phyloP scores from a whole-genome alignment of 2,797 vertebrate genomes.

The Coilia nasus region DNA sequence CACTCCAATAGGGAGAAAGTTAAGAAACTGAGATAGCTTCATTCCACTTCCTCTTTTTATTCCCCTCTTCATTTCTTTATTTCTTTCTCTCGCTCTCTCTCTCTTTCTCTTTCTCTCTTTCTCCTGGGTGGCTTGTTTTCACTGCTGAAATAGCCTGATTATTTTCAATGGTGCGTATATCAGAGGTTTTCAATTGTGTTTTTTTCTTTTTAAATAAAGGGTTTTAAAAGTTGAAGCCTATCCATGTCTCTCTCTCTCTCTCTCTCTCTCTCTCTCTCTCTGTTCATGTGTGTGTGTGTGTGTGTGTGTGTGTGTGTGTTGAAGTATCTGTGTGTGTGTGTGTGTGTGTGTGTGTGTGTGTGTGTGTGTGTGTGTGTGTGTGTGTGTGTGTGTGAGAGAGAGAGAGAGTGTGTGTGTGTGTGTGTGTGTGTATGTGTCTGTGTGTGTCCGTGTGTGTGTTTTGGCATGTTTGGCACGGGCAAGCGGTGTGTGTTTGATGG shows the following conservation, averaged over 20 bases:
- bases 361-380: too few relatives aligned
- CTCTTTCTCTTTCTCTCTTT: background rate
- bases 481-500: background rate
- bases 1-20: background rate
- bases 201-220: background rate
- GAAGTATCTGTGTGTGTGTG: too few relatives aligned
- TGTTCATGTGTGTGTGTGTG: too few relatives aligned
- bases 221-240: too few relatives aligned
- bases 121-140: background rate
- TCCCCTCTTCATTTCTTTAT: background rate
- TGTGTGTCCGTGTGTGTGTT: background rate
- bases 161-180: background rate
- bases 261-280: too few relatives aligned
- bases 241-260: too few relatives aligned
- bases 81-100: background rate
- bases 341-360: too few relatives aligned
- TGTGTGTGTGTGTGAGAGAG: background rate
- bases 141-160: background rate
- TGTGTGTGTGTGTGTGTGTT: too few relatives aligned
- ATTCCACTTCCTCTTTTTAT: background rate
- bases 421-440: background rate
- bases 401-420: background rate
- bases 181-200: background rate
- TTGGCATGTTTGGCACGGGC: background rate
- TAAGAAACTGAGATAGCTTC: background rate